Conservation (phyloP, 2,113 vertebrate genomes). For the Crotalus helleri region DNA sequence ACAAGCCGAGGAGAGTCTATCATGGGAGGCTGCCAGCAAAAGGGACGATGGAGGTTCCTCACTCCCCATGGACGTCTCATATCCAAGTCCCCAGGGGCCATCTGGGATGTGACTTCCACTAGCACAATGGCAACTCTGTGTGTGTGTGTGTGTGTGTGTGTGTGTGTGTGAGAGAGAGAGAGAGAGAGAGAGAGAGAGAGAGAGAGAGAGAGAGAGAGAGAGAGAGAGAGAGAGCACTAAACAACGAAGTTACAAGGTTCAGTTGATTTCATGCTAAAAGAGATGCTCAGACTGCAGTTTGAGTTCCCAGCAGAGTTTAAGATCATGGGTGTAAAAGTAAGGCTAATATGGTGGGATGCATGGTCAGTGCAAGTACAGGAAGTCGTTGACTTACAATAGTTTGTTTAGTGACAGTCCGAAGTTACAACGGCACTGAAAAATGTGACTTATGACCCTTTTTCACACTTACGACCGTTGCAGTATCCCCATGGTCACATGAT, state of each 20-base stretch:
- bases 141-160: not conserved
- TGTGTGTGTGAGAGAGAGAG: too few relatives aligned
- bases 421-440: too few relatives aligned
- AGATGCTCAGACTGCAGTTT: not conserved
- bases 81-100: slow-evolving; percentile 36
- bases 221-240: too few relatives aligned
- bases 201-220: too few relatives aligned
- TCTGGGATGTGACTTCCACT: not conserved
- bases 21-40: slow-evolving; percentile 51
- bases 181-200: too few relatives aligned
- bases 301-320: not conserved
- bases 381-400: too few relatives aligned
- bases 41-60: slow-evolving; percentile 47
- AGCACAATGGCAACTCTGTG: not conserved
- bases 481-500: too few relatives aligned
- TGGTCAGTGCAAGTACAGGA: not conserved
- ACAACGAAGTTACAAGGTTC: not conserved
- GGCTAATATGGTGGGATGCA: not conserved
- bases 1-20: slow-evolving; percentile 66
- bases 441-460: too few relatives aligned
- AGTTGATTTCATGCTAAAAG: not conserved
- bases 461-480: too few relatives aligned
- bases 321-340: not conserved
- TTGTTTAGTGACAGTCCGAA: too few relatives aligned
- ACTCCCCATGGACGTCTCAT: slow-evolving; percentile 12